phyloP scores from a whole-genome alignment of 1,140 invertebrate species.

The Cydia splendana region DNA sequence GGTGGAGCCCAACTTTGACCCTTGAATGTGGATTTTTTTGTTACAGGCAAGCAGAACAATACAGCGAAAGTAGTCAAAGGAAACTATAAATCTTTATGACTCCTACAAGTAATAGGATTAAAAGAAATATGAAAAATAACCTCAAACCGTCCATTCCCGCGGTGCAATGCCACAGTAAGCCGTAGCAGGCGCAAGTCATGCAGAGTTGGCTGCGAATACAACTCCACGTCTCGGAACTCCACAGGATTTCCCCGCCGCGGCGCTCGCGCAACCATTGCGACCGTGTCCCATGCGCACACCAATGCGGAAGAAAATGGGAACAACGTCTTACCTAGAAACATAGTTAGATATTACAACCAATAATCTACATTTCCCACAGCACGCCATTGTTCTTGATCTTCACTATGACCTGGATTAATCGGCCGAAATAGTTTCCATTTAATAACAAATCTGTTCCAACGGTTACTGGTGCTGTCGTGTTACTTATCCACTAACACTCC shows the following conservation, averaged over 20 bases:
- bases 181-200: slow-evolving; percentile 37
- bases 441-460: too few species aligned
- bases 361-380: too few species aligned
- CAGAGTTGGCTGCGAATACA: slow-evolving; percentile 46
- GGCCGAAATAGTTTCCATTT: too few species aligned
- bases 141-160: slow-evolving; percentile 49
- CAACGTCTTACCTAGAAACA: not conserved
- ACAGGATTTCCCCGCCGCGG: not conserved
- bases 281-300: not conserved
- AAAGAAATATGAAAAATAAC: slow-evolving; percentile 29
- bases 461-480: too few species aligned
- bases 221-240: slow-evolving; percentile 41
- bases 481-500: too few species aligned
- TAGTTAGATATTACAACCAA: not conserved
- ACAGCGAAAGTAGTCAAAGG: too few species aligned
- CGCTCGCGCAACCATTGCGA: not conserved
- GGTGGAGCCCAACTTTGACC: too few species aligned
- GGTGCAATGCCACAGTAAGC: slow-evolving; percentile 38
- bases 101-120: too few species aligned
- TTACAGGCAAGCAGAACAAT: not conserved
- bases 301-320: not conserved
- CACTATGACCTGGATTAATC: too few species aligned
- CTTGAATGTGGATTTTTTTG: too few species aligned
- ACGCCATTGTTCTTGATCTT: too few species aligned
- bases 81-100: not conserved